These are phyloP conservation scores for Pantherophis alleghaniensis DNA, from an alignment of 2,797 vertebrate genomes.

Conservation along the genomic window DNA sequence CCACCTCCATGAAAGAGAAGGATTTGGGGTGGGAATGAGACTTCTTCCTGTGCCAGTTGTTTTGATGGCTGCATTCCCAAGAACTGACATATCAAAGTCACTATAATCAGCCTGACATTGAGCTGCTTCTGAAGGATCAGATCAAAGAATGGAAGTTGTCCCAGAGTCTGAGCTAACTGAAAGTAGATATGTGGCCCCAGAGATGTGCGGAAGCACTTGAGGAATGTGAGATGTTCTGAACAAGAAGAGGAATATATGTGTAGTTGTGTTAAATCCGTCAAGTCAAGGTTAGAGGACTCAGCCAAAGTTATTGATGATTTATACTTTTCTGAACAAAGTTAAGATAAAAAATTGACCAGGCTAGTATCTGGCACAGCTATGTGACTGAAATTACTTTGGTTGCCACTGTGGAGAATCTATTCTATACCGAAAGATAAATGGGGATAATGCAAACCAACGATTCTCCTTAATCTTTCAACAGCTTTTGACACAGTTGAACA, in stretches of 20 bases:
- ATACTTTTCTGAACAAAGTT: neutral
- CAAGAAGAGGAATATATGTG: neutral
- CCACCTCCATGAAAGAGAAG: neutral
- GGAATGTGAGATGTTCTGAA: neutral
- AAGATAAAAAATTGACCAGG: neutral
- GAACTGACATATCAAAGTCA: slow-evolving; percentile 11
- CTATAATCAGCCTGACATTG: neutral
- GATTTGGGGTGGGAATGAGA: neutral
- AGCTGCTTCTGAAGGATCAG: slow-evolving; percentile 26
- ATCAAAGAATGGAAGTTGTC: slow-evolving; percentile 10
- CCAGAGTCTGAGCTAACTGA: slow-evolving; percentile 6
- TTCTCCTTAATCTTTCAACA: neutral
- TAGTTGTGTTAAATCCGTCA: neutral
- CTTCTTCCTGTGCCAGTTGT: neutral
- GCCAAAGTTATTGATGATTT: neutral
- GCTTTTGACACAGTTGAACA: neutral
- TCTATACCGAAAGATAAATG: neutral
- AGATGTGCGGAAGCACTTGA: neutral
- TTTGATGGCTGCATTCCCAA: slow-evolving; percentile 27
- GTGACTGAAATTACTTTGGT: neutral
- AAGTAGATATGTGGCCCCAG: neutral
- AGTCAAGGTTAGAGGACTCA: neutral
- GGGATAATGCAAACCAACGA: neutral
- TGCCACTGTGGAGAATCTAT: neutral
- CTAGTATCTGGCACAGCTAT: neutral